Evolutionary conservation across 2,797 vertebrate genomes (phyloP), one percentile per base, ranked within the genome.

Genomic region (Coilia nasus): DNA sequence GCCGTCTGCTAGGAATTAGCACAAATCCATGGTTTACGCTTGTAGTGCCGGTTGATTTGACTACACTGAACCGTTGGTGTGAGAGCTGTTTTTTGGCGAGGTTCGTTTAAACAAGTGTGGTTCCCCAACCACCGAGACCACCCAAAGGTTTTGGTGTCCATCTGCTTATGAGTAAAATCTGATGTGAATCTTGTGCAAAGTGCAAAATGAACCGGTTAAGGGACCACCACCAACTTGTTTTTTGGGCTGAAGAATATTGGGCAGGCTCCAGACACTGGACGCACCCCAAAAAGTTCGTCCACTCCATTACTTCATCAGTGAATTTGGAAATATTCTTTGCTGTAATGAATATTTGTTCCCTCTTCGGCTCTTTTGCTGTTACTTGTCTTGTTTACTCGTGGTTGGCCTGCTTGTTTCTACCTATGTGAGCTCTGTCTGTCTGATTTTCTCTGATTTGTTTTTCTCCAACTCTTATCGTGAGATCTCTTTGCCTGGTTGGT

Each of bases 51-150:
- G 25, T 3, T 17, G 2, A 35, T 6, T 64, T 64, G 23, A 11
- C 25, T 64, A 11, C 25, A 64, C 23, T 28, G 2, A 75, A 75
- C 28, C 5, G 14, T 25, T 67, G 62, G n/a, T 67, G 23, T 2
- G 25, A 54, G 50, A 54, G 50, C 50, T 54, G 50, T 93, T 28
- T 81, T 92, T 86, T 88, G 90, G 90, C 89, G 91, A 90, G 92
- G 92, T 90, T 90, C 91, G 91, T 93, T 93, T 86, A 93, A 93
- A 92, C 93, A 54, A 54, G 91, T 90, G 91, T 93, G 91, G 93
- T 93, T 94, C 93, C 94, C 94, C 92, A 93, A 91, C 93, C 90
- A 93, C 93, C 94, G 92, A 91, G 88, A 91, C 92, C 92, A 93
- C 92, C 93, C 92, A 93, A 93, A 94, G 91, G 93, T 93, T 94